Evolutionary conservation across 2,888 invertebrate species (phyloP), one percentile per base, ranked within the genome.

Genomic region (Strigamia crassipes): DNA sequence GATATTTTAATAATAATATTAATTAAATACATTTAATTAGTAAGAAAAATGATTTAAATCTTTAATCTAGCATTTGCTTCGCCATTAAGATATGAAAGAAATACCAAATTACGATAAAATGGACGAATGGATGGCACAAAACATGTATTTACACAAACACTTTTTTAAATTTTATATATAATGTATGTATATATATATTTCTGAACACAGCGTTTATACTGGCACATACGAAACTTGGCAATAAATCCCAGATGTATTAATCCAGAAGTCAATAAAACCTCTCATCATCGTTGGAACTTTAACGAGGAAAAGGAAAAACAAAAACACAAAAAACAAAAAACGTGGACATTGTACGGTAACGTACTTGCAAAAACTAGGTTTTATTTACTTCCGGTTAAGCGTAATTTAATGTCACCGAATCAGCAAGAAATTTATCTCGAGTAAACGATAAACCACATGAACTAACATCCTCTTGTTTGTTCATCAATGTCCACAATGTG

Each of bases 121-220:
- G 73, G 31, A 73, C 73, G 31, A 73, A 31, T 73, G 56, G n/a
- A 73, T 73, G 73, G 73, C 73, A 73, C 73, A 73, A 38, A 38
- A 38, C 73, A 73, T 18, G 18, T 66, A 66, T 66, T 66, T 27
- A 73, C 73, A 27, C 73, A 31, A 73, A 73, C 31, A 31, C 18
- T 73, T 73, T 73, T 27, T n/a, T 27, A 23, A 31, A 27, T 73
- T 73, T 61, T 61, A 61, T 73, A 73, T 73, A 73, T 31, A 73
- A 38, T 73, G 27, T 18, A 4, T 56, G 18, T 56, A 73, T 73
- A 27, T 31, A 73, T 66, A n/a, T 73, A 73, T 73, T 73, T 73
- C 73, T 73, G 73, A 73, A 73, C 73, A 73, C 73, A 73, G 73
- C 73, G 13, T 73, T 73, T 73, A 73, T 73, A 73, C 73, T 73